Base-by-base conservation (phyloP, 2,888 invertebrate genomes). In the Arge pagana region DNA sequence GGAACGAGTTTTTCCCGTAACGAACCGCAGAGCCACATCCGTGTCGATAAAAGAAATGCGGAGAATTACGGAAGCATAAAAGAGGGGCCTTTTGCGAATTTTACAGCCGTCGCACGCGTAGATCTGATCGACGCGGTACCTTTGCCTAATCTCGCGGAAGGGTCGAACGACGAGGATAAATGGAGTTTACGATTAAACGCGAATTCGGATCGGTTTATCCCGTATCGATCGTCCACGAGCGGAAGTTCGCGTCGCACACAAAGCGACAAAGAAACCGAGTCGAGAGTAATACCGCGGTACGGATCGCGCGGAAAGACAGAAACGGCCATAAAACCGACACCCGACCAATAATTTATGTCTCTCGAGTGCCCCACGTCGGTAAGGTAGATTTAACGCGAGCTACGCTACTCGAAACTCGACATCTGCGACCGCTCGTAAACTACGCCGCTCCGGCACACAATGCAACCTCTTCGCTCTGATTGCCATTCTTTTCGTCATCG, bases 351-450 rank as follows among this genome's bases (percentile, higher is more conserved):
- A 45, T 45, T 45, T 45, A 45, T 35, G 45, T 45, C 45, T 45
- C 23, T 23, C 24, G 33, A 45, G 35, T 33, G 35, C 24, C 30
- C 28, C 30, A 10, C 8, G n/a, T n/a, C n/a, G n/a, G n/a, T n/a
- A n/a, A n/a, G n/a, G n/a, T n/a, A n/a, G n/a, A n/a, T n/a, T 30
- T 7, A 24, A 4, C 8, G 3, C 3, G n/a, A 13, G 15, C 15
- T 10, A 15, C 18, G 13, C 23, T 33, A 45, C 45, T 45, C 45
- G 45, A 45, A 45, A 33, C 45, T 35, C 45, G 45, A 45, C 71
- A 69, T 72, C 71, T 72, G 70, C 58, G 63, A 61, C 31, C 15
- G 63, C 61, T 69, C 71, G 62, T 72, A 72, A 72, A 72, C 67
- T 61, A 67, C 53, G 30, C 50, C 48, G 53, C 41, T 60, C n/a